Base-by-base conservation (phyloP, 2,113 vertebrate genomes). In the Manacus vitellinus region DNA sequence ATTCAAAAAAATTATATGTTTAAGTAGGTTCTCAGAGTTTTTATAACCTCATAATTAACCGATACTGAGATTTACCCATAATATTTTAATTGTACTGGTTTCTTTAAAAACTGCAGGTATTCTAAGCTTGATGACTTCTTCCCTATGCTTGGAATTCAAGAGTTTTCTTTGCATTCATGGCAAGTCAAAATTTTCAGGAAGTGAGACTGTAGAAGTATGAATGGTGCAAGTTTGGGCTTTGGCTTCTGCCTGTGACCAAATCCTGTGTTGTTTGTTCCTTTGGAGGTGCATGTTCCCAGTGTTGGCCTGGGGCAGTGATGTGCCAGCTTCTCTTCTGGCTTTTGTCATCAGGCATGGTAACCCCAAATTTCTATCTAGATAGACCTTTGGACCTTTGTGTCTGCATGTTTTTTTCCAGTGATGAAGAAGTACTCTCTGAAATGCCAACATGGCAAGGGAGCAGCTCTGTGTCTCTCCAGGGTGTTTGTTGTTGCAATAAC, bases 211-310 rank as follows among this genome's bases (percentile, higher is more conserved):
- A 6, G 27, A 78, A 81, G 11, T 35, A 27, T 6, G 12, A 65
- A 27, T 15, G 33, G 8, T 61, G 14, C 37, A 58, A 23, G 23
- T 77, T 78, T 87, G 43, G 39, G 28, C 63, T 67, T 51, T 63
- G 70, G 12, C n/a, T 63, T 81, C 78, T 67, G n/a, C 6, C 21
- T 72, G 43, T 44, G 44, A 31, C 35, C 52, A 81, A 72, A n/a
- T 23, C 5, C 47, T 91, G 55, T 8, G 2, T 2, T 12, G 12
- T 56, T 76, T 56, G 5, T 28, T 88, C 52, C 24, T 68, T 11
- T 68, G 33, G 27, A 23, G 51, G 6, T 30, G 19, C 2, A 0
- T 1, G 2, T 71, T 52, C 66, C 71, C 52, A 7, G 0, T n/a
- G 17, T 4, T 87, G 16, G 35, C 43, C 21, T 44, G 33, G 46